Conservation (phyloP, 2,888 invertebrate genomes). For the Parochlus steinenii region DNA sequence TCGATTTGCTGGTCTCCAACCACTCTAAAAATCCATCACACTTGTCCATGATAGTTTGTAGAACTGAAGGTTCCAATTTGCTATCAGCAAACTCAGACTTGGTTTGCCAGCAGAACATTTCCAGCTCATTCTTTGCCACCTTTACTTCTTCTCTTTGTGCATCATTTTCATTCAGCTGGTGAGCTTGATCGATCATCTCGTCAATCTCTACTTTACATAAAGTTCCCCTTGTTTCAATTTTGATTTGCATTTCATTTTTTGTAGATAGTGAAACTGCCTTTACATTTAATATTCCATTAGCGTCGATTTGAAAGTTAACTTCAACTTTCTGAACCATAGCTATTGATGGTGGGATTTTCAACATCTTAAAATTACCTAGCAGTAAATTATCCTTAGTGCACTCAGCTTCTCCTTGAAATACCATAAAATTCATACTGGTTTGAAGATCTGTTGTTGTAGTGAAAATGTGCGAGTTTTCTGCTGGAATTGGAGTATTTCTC, state of each 20-base stretch:
- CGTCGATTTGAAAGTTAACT: constrained; percentile 33
- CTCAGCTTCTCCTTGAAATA: neutral
- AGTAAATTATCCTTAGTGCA: neutral
- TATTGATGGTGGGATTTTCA: constrained; percentile 41
- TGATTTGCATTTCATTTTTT: too few species aligned
- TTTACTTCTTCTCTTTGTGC: too few species aligned
- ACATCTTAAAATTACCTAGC: constrained; percentile 14
- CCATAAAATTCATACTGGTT: neutral
- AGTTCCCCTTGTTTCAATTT: too few species aligned
- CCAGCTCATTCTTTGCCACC: too few species aligned
- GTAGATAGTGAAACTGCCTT: too few species aligned
- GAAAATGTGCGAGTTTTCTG: constrained; percentile 29
- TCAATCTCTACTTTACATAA: too few species aligned
- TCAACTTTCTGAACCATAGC: constrained; percentile 26
- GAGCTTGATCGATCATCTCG: too few species aligned
- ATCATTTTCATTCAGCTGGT: too few species aligned
- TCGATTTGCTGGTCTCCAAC: constrained; percentile 59
- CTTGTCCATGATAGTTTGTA: too few species aligned
- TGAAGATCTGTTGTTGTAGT: neutral
- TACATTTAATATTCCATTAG: constrained; percentile 53
- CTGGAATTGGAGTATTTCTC: constrained; percentile 50
- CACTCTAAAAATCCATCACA: constrained; percentile 66
- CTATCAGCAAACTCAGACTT: too few species aligned
- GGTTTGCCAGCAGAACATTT: too few species aligned
- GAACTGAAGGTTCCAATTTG: too few species aligned